Conservation (phyloP, 2,888 invertebrate species). For the Muschampia plurimacula region DNA sequence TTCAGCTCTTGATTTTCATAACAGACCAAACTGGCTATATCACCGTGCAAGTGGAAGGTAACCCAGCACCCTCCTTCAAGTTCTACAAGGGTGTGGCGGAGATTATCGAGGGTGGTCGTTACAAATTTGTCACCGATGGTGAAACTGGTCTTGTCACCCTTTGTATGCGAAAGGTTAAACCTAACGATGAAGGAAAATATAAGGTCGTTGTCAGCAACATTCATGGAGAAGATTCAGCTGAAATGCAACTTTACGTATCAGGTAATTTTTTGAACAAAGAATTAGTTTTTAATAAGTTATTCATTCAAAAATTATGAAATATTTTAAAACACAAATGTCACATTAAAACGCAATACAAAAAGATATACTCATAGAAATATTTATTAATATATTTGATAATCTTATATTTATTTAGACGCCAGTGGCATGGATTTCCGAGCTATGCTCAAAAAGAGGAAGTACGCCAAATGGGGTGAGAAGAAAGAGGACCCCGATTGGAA, state of each 20-base stretch:
- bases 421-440: conserved; percentile 99
- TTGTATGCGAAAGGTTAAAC: conserved; percentile 97
- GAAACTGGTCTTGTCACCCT: conserved; percentile 96
- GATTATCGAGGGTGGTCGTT: conserved; percentile 93
- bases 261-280: conserved; percentile 82
- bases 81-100: conserved; percentile 98
- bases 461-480: conserved; percentile 96
- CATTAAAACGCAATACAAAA: too few species aligned
- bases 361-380: too few species aligned
- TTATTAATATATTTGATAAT: neutral
- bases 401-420: conserved; percentile 87
- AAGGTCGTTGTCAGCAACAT: conserved; percentile 96
- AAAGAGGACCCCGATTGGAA: conserved; percentile 97
- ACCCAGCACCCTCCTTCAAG: conserved; percentile 97
- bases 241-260: conserved; percentile 98
- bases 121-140: conserved; percentile 97
- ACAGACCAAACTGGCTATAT: conserved; percentile 97
- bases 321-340: too few species aligned
- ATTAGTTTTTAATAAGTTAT: neutral
- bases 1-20: neutral
- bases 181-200: conserved; percentile 98
- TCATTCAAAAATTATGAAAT: too few species aligned
- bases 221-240: conserved; percentile 98
- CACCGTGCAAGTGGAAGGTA: conserved; percentile 96
- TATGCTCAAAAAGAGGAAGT: conserved; percentile 98